Base-by-base conservation (phyloP, 2,797 vertebrate species). In the Sebastes alutus region DNA sequence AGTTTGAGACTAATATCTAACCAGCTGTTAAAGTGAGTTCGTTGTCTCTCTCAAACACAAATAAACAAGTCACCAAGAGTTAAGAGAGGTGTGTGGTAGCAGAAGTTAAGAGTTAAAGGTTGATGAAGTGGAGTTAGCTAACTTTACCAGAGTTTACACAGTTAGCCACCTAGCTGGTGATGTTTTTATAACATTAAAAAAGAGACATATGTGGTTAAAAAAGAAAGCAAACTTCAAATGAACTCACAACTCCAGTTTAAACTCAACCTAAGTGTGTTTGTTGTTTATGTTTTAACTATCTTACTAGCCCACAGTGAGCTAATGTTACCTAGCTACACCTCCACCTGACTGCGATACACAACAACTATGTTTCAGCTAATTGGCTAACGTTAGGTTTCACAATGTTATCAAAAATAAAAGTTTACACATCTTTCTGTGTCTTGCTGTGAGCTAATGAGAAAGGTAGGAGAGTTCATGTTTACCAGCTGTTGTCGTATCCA, bases 401-500 rank as follows among this genome's bases (percentile, higher is more conserved):
- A 62, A 61, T 73, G 52, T 23, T 9, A 61, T 2, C 29, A 2
- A 29, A 73, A 63, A 42, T 42, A 69, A 88, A 94, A 92, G 83
- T 91, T 93, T 4, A 61, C 0, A 22, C 23, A 25, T 22, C 30
- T 85, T 33, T 35, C 33, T 6, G 1, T 1, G 4, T 13, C 0
- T 5, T 42, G 27, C 13, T 7, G 10, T 32, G 8, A 23, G 32
- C n/a, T 56, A 20, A 3, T 9, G 3, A 64, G 7, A 76, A 54
- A 83, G 27, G 67, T 58, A 64, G 3, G 22, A 72, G 42, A 61
- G 33, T 2, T 23, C 25, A 49, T 16, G 2, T 64, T 85, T 96
- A 99, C 98, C 98, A 99, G 96, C 97, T 98, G 98, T 93, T 98
- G 97, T 89, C 98, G 97, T 90, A 98, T 95, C 98, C 98, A 98